Evolutionary conservation across 2,888 invertebrate species (phyloP), one percentile per base, ranked within the genome.

Genomic region (Standfussiana lucernea): DNA sequence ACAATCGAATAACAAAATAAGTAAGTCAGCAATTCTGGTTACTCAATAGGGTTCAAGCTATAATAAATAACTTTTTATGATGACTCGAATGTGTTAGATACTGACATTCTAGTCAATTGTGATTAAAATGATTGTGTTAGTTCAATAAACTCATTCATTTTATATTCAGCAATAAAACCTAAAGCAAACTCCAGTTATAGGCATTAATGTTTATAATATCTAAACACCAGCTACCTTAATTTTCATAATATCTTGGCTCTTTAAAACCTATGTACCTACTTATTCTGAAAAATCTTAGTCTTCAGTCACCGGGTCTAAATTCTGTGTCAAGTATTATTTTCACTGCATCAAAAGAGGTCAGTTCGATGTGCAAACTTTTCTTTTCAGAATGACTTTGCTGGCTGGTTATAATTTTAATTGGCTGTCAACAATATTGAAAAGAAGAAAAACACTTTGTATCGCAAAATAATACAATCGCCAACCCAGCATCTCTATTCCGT

Each of bases 111-210:
- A 59, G n/a, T 66, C 42, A 79, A 66, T n/a, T 42, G 47, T 65
- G 24, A 47, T 32, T 61, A 15, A 47, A 56, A 74, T 32, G 32
- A 35, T 8, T 37, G 45, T n/a, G 40, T 24, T 15, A 69, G 64
- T 65, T 72, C 42, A 61, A 74, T n/a, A 50, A 69, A 65, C 65
- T 40, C 50, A 67, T 78, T 59, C 10, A 35, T 80, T 42, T 80
- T 67, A 35, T n/a, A 28, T 50, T 77, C n/a, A 7, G 18, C 21
- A 11, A 4, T 42, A 42, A 53, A 75, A 66, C 47, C 32, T 35
- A 15, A 24, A 56, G 56, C 56, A 8, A 56, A 59, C 18, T 18
- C 18, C 32, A 32, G 59, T 8, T 53, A 53, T 13, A 53, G 13
- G 53, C n/a, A 28, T 56, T 56, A 2, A 56, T 15, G 6, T 53